A percentile compares a stretch with the other conserved stretches of the same genome.
phyloP scores from a whole-genome alignment of 1,140 invertebrate genomes.

The Meloidogyne floridensis region DNA sequence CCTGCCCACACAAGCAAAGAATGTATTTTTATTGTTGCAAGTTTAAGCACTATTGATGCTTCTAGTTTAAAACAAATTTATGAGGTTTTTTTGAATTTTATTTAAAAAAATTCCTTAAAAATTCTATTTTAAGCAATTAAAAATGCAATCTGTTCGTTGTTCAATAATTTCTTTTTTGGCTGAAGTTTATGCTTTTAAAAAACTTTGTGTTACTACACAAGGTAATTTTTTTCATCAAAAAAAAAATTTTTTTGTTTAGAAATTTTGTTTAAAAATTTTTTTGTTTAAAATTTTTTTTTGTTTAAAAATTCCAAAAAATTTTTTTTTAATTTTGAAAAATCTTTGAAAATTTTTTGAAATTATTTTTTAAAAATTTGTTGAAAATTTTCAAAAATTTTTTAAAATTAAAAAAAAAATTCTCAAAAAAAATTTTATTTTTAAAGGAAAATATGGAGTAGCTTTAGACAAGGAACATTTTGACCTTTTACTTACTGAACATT shows the following conservation, averaged over 20 bases:
- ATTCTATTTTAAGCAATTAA: constrained; percentile 37
- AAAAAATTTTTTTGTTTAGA: background rate
- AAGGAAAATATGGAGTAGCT: constrained; percentile 42
- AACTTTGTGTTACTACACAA: constrained; percentile 35
- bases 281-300: too few relatives aligned
- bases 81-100: constrained; percentile 21
- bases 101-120: background rate
- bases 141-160: constrained; percentile 41
- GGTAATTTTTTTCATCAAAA: constrained; percentile 14
- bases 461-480: constrained; percentile 42
- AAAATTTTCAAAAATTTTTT: too few relatives aligned
- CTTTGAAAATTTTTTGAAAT: too few relatives aligned
- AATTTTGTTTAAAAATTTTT: too few relatives aligned
- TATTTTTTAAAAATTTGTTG: background rate
- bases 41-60: constrained; percentile 35
- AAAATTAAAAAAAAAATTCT: background rate
- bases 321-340: too few relatives aligned
- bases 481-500: constrained; percentile 34
- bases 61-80: constrained; percentile 16
- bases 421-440: constrained; percentile 14
- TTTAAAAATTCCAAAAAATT: too few relatives aligned
- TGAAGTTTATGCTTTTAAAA: constrained; percentile 41
- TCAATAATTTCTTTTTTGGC: constrained; percentile 38
- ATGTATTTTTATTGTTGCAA: constrained; percentile 37
- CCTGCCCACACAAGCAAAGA: constrained; percentile 43